A percentile compares a stretch with the other conserved stretches of the same genome.
Evolutionary conservation across 2,888 invertebrate genomes (phyloP).

Genomic region (Cantharis nigra): DNA sequence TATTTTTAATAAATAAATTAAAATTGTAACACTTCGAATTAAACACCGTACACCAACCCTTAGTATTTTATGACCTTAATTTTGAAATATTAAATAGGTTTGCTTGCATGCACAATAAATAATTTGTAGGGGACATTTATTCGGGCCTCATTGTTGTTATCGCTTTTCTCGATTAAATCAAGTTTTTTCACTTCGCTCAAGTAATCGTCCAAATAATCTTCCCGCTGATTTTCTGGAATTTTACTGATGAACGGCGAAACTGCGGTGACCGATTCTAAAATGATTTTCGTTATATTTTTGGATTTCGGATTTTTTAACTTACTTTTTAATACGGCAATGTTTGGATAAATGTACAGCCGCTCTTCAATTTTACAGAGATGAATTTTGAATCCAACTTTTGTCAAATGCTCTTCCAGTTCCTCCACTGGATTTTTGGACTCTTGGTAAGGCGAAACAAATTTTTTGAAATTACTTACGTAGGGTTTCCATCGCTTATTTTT

Average conservation of each 20-base stretch:
- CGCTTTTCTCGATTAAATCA: constrained; percentile 54
- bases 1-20: not conserved
- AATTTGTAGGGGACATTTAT: constrained; percentile 34
- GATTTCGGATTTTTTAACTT: constrained; percentile 29
- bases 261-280: constrained; percentile 67
- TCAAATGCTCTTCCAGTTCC: constrained; percentile 56
- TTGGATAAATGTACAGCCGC: constrained; percentile 61
- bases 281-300: not conserved
- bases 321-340: constrained; percentile 49
- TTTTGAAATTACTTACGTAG: constrained; percentile 69
- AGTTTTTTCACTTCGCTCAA: constrained; percentile 58
- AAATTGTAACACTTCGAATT: not conserved
- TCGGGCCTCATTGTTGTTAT: constrained; percentile 54
- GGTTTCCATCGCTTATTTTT: constrained; percentile 61
- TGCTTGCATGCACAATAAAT: constrained; percentile 37
- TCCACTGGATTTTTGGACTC: constrained; percentile 58
- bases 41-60: not conserved
- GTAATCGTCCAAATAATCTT: constrained; percentile 68
- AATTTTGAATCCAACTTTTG: constrained; percentile 62
- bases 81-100: constrained; percentile 7
- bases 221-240: constrained; percentile 62
- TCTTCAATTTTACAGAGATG: constrained; percentile 60
- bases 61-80: not conserved
- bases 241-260: constrained; percentile 71
- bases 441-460: constrained; percentile 72